phyloP scores from a whole-genome alignment of 2,888 invertebrate species.

The Byasa hedistus region DNA sequence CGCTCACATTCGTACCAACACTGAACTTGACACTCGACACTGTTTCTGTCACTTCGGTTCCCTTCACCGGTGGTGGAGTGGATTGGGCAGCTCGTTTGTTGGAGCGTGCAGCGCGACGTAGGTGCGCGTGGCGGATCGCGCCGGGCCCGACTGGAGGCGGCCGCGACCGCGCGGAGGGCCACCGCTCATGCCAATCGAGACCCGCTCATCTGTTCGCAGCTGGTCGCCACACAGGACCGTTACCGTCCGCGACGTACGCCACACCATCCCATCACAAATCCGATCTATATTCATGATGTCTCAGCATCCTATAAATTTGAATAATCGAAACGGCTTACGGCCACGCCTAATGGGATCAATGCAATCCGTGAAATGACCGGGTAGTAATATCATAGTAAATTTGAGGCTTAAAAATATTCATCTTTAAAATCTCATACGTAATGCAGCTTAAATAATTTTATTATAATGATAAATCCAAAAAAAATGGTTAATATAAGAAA shows the following conservation, averaged over 20 bases:
- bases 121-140: slow-evolving; percentile 71
- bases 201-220: slow-evolving; percentile 64
- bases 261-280: slow-evolving; percentile 20
- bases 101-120: slow-evolving; percentile 46
- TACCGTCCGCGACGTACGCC: slow-evolving; percentile 50
- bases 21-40: slow-evolving; percentile 55
- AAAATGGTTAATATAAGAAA: too few relatives aligned
- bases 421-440: background rate
- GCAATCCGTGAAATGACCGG: slow-evolving; percentile 14
- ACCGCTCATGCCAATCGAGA: slow-evolving; percentile 33
- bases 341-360: slow-evolving; percentile 10
- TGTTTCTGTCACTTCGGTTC: slow-evolving; percentile 49
- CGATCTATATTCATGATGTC: slow-evolving; percentile 20
- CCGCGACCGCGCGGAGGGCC: slow-evolving; percentile 46
- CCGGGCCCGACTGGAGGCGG: slow-evolving; percentile 58
- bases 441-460: background rate
- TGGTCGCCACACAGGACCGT: slow-evolving; percentile 55
- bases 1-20: slow-evolving; percentile 45
- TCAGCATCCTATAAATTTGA: background rate
- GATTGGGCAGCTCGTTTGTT: slow-evolving; percentile 44
- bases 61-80: slow-evolving; percentile 46
- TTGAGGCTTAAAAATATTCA: too few relatives aligned
- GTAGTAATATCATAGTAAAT: too few relatives aligned
- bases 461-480: background rate
- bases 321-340: background rate